Base-by-base conservation (phyloP, 1,140 invertebrate genomes). In the Saxidomus purpurata region DNA sequence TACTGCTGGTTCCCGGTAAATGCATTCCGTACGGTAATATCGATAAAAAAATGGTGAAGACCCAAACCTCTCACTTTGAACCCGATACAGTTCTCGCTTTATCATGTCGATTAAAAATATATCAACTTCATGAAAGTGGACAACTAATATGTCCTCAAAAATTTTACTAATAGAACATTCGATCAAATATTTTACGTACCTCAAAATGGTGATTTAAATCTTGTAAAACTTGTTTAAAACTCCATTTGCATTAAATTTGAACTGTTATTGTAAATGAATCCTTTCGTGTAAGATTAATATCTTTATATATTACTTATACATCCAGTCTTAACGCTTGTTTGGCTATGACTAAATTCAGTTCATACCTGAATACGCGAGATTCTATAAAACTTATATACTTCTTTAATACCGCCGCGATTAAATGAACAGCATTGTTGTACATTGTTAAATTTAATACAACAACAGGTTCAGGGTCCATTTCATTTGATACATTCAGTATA, bases 341-440 rank as follows among this genome's bases (percentile, higher is more conserved):
- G 67, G 34, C 67, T 71, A 71, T 71, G 67, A 71, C 67, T 36
- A 40, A 71, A 71, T 71, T 71, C 36, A 71, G 17, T 71, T 71
- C 67, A 71, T 63, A 63, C 59, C 38, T 71, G 67, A 71, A 71
- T 71, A 71, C 34, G 19, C 34, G 67, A 36, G 67, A 40, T 38
- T 71, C 67, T 38, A 71, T 71, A 71, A 38, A 71, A 36, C 34
- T 28, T 71, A 71, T 36, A 38, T 71, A 71, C 22, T 71, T 22
- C 67, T 38, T 36, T 38, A 71, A 71, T 71, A 71, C 67, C 67
- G 67, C 28, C 67, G 31, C 67, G 67, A 71, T 71, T 40, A 38
- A 36, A 71, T 40, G 67, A 71, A n/a, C 67, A 71, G 17, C 67
- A 40, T 71, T 71, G 67, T 71, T 71, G 17, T 71, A 40, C 1